These are phyloP conservation scores for Physocephala rufipes DNA, from an alignment of 2,888 invertebrate species.

Conservation along the genomic window DNA sequence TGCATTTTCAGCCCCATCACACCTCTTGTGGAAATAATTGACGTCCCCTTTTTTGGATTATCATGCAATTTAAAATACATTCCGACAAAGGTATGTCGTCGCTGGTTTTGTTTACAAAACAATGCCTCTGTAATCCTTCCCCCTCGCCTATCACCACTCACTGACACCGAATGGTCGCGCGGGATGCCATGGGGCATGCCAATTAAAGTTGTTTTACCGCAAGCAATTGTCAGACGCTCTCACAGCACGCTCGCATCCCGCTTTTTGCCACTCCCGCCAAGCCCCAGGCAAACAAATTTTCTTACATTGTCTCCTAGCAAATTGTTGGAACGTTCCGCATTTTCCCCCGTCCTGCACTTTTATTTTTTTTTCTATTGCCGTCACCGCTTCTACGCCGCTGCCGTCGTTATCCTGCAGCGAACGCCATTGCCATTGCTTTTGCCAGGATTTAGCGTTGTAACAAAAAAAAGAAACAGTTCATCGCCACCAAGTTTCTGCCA, in stretches of 20 bases:
- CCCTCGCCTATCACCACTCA: no score
- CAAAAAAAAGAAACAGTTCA: background rate
- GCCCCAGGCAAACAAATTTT: slow-evolving; percentile 3
- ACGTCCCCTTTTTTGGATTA: no score
- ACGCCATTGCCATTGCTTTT: background rate
- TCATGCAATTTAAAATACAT: no score
- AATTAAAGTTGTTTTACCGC: slow-evolving; percentile 17
- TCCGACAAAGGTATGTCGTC: no score
- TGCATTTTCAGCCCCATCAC: no score
- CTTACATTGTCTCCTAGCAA: slow-evolving; percentile 7
- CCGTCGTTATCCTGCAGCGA: no score
- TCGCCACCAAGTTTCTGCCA: background rate
- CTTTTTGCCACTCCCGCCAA: no score
- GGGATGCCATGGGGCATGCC: background rate
- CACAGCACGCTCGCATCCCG: background rate
- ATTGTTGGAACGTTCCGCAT: slow-evolving; percentile 8
- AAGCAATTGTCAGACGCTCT: background rate
- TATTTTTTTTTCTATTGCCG: slow-evolving; percentile 6
- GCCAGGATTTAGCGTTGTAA: background rate
- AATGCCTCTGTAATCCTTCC: no score
- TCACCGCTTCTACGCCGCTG: background rate
- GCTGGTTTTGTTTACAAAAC: no score
- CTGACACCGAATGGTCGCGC: no score
- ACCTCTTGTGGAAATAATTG: no score
- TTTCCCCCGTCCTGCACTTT: slow-evolving; percentile 15